A percentile compares a stretch with the other conserved stretches of the same genome.
Conservation (phyloP, 2,113 vertebrate genomes). For the Caracal caracal region DNA sequence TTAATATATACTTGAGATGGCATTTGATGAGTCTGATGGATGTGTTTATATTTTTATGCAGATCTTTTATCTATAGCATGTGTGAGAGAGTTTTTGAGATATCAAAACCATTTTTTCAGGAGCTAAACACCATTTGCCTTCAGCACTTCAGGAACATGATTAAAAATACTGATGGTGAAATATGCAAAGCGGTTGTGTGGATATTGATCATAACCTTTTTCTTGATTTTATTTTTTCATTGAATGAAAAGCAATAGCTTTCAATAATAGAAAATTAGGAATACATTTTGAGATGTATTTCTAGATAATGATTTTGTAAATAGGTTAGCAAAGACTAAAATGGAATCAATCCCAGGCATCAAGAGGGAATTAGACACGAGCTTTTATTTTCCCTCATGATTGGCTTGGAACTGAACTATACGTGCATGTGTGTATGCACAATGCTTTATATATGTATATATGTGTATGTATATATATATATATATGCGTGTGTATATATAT, state of each 20-base stretch:
- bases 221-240: not conserved
- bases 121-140: not conserved
- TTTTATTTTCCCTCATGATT: not conserved
- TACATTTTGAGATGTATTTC: slow-evolving; percentile 22
- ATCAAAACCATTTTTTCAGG: not conserved
- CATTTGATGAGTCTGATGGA: not conserved
- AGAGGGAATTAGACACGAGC: not conserved
- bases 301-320: slow-evolving; percentile 39
- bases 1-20: not conserved
- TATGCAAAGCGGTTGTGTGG: not conserved
- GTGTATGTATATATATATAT: not conserved
- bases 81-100: not conserved
- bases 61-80: not conserved
- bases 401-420: not conserved
- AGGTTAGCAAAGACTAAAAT: not conserved
- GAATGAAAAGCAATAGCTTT: slow-evolving; percentile 12
- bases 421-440: not conserved
- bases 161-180: slow-evolving; percentile 29
- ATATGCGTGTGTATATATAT: not conserved
- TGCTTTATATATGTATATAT: not conserved
- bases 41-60: not conserved
- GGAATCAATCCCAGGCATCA: not conserved
- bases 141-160: not conserved
- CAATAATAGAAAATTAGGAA: slow-evolving; percentile 31
- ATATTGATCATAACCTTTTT: not conserved